Evolutionary conservation across 2,888 invertebrate species (phyloP).

Genomic region (Galerucella calmariensis): DNA sequence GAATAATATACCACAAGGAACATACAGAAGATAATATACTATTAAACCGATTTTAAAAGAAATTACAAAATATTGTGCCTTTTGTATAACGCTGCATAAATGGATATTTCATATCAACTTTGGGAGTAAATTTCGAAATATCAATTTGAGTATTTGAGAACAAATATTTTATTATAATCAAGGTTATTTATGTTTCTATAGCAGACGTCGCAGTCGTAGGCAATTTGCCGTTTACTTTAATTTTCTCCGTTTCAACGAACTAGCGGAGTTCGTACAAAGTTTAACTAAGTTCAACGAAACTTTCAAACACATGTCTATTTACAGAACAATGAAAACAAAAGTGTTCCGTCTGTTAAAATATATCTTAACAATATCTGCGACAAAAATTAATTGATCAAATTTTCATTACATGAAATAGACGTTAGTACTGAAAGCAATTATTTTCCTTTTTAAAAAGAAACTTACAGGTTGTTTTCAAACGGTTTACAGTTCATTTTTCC

Average conservation of each 20-base stretch:
- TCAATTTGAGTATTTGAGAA: background rate
- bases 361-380: background rate
- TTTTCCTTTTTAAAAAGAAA: background rate
- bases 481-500: background rate
- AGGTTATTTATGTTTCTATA: slow-evolving; percentile 2
- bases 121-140: background rate
- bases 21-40: too few relatives aligned
- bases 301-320: slow-evolving; percentile 4
- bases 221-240: background rate
- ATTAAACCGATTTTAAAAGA: too few relatives aligned
- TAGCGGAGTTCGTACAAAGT: slow-evolving; percentile 1
- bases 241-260: slow-evolving; percentile 1
- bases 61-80: too few relatives aligned
- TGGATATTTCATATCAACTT: background rate
- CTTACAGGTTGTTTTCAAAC: background rate
- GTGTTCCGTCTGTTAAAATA: background rate
- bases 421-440: background rate
- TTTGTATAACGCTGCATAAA: background rate
- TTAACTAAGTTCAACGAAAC: slow-evolving; percentile 4
- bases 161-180: background rate
- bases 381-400: slow-evolving; percentile 1
- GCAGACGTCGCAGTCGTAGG: background rate
- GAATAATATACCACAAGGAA: too few relatives aligned
- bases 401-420: background rate
- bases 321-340: background rate